Base-by-base conservation (phyloP, 2,797 vertebrate genomes). In the Cossypha niveicapilla region DNA sequence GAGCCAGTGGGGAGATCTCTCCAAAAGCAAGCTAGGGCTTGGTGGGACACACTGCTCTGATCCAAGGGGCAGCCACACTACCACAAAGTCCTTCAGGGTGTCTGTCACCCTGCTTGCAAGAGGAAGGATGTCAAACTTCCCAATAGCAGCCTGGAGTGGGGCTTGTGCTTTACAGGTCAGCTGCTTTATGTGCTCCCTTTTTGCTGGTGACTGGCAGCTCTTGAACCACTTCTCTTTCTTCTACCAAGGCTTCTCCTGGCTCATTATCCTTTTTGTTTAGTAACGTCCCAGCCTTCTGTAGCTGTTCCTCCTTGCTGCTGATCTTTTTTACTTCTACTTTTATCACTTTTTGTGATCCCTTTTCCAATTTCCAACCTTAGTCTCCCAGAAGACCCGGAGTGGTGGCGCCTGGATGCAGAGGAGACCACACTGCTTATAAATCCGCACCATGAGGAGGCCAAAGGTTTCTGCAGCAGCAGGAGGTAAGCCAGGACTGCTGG, bases 291-390 rank as follows among this genome's bases (percentile, higher is more conserved):
- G 13, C 86, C 95, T 71, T 92, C 77, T 94, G 41, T 92, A 91
- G 84, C 89, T 92, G 34, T 87, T 79, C 92, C 72, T 91, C 75
- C 92, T 79, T 89, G 92, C 87, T 92, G 53, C 78, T 96, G 78
- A 94, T 88, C 75, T 95, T 88, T 90, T 86, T 83, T 80, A 14
- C 74, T 93, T 93, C 95, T 79, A 57, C 32, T 67, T 96, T 61
- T 92, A 94, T 89, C 92, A 58, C 75, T 66, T 91, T 96, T 93
- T 96, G 95, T 96, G 94, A 96, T 96, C 92, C 89, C 87, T 96
- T 96, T 96, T 96, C 96, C 96, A 93, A 96, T 96, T 96, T 96
- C 96, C 96, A 96, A 96, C 94, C 94, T 95, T 96, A 96, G 96
- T 96, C 96, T 96, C 81, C 72, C 92, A 92, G 95, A 96, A 94